Percentiles rank a stretch among this genome's conserved stretches.
These are phyloP conservation scores for Leucophenga maculata DNA, from an alignment of 2,888 invertebrate species.

Conservation along the genomic window DNA sequence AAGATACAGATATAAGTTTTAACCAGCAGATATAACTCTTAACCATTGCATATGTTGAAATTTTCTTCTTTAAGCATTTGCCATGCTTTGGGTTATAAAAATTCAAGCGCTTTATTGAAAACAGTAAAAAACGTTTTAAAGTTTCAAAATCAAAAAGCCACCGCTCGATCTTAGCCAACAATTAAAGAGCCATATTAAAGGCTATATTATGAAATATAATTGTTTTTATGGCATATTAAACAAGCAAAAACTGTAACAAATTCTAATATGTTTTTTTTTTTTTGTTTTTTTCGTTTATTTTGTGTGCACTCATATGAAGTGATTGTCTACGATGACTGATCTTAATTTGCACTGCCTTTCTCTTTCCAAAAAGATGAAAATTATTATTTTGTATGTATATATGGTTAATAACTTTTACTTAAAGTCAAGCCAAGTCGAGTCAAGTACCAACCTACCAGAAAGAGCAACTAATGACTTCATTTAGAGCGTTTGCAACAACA, in stretches of 20 bases:
- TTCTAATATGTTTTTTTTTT: slow-evolving; percentile 50
- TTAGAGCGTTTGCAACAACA: background rate
- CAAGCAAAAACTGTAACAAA: slow-evolving; percentile 59
- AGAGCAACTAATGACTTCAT: slow-evolving; percentile 9
- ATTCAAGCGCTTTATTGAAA: too few relatives aligned
- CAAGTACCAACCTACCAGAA: too few relatives aligned
- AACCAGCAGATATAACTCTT: too few relatives aligned
- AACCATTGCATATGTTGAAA: too few relatives aligned
- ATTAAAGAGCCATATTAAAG: too few relatives aligned
- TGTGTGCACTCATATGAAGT: slow-evolving; percentile 11
- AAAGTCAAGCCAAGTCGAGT: background rate
- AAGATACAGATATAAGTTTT: too few relatives aligned
- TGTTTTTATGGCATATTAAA: slow-evolving; percentile 49
- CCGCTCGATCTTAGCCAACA: too few relatives aligned
- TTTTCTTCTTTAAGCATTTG: too few relatives aligned
- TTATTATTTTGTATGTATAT: background rate
- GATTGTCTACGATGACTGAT: slow-evolving; percentile 8
- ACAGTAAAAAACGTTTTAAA: too few relatives aligned
- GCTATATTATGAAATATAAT: background rate
- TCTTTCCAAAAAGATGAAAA: slow-evolving; percentile 42
- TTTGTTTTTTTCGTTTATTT: too few relatives aligned
- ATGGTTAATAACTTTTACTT: slow-evolving; percentile 7
- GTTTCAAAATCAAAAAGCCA: too few relatives aligned
- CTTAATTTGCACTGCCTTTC: slow-evolving; percentile 37
- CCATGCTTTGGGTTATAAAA: too few relatives aligned